Conservation (phyloP, 2,888 invertebrate species). For the Cabera pusaria region DNA sequence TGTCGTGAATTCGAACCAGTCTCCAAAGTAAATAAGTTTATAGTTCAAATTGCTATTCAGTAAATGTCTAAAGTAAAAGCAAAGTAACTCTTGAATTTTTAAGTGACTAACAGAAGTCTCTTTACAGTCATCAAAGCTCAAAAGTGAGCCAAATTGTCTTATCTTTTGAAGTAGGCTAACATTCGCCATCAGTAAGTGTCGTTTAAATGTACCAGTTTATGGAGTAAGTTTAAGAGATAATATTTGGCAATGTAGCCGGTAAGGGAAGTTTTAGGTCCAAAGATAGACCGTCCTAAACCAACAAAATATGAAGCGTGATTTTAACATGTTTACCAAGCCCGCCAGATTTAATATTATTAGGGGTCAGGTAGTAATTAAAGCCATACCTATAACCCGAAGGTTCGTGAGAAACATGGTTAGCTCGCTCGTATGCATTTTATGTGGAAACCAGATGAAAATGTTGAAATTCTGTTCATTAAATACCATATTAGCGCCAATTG, state of each 20-base stretch:
- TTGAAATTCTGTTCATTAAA: conserved; percentile 8
- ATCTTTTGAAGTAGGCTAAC: conserved; percentile 9
- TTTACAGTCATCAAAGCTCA: neutral
- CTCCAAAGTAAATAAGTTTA: no score
- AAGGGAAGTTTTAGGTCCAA: conserved; percentile 24
- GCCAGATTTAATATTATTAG: conserved; percentile 27
- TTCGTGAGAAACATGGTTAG: conserved; percentile 14
- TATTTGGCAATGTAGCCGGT: conserved; percentile 20
- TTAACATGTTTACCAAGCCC: conserved; percentile 26
- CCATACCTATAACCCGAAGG: conserved; percentile 11
- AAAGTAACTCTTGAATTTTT: no score
- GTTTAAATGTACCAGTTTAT: conserved; percentile 25
- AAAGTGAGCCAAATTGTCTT: neutral
- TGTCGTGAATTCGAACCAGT: no score
- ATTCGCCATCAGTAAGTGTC: conserved; percentile 16
- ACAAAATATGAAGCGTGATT: conserved; percentile 26
- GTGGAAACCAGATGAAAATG: conserved; percentile 14
- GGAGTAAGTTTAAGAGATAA: conserved; percentile 22
- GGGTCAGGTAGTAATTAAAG: conserved; percentile 27
- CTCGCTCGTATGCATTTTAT: conserved; percentile 16
- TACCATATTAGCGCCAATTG: conserved; percentile 1
- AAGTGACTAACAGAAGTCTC: conserved; percentile 1
- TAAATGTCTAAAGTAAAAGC: no score
- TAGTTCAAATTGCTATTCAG: no score
- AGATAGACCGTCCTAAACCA: conserved; percentile 30